Conservation (phyloP, 2,888 invertebrate species). For the Ophioninae sp. region DNA sequence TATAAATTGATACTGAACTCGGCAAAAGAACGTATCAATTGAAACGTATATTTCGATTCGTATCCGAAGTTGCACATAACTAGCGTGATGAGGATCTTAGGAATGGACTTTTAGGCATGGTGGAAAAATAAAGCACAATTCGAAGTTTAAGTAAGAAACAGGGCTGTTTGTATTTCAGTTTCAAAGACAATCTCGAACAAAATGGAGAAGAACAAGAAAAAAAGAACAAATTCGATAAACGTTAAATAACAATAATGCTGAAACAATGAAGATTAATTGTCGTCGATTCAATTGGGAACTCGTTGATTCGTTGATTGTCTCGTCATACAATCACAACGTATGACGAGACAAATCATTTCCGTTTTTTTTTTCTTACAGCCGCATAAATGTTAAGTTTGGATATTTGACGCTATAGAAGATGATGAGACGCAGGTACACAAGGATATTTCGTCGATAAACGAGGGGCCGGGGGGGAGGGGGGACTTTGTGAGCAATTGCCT, state of each 20-base stretch:
- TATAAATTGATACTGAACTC: background rate
- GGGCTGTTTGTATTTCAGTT: constrained; percentile 70
- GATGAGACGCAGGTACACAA: constrained; percentile 60
- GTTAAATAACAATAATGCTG: constrained; percentile 64
- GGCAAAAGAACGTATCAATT: background rate
- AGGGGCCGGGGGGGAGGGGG: constrained; percentile 18
- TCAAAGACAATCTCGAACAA: constrained; percentile 61
- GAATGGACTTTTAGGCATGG: constrained; percentile 1
- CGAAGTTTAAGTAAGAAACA: constrained; percentile 65
- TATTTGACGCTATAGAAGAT: constrained; percentile 46
- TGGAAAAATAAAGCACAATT: constrained; percentile 21
- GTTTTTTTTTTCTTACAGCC: constrained; percentile 41
- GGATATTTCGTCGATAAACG: constrained; percentile 50
- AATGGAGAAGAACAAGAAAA: constrained; percentile 32
- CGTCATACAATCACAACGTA: constrained; percentile 2
- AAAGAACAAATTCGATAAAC: constrained; percentile 62
- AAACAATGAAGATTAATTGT: constrained; percentile 49
- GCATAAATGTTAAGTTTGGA: constrained; percentile 35
- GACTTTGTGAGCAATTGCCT: constrained; percentile 65
- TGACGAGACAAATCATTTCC: constrained; percentile 21
- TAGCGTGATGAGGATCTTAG: background rate
- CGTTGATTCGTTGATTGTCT: constrained; percentile 52
- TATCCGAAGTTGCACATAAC: background rate
- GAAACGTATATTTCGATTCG: background rate
- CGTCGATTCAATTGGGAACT: constrained; percentile 47